These are phyloP conservation scores for Tyrophagus putrescentiae DNA, from an alignment of 1,140 invertebrate genomes.

Conservation along the genomic window DNA sequence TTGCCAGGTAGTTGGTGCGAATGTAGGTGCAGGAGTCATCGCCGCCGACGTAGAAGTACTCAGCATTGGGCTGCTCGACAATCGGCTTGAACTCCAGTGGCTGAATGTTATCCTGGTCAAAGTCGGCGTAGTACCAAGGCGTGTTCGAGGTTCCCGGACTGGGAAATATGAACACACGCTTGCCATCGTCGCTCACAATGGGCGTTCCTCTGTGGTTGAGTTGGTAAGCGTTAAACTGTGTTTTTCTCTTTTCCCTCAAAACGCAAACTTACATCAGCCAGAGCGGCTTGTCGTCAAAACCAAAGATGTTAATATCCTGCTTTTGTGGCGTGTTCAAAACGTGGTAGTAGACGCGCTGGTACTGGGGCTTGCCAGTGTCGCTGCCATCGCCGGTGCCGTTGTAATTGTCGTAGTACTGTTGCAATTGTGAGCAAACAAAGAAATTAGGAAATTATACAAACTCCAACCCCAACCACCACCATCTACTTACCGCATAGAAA, in stretches of 20 bases:
- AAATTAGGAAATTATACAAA: slow-evolving; percentile 17
- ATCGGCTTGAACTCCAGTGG: slow-evolving; percentile 53
- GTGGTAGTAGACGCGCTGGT: slow-evolving; percentile 92
- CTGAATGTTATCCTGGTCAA: neutral
- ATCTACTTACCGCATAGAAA: slow-evolving; percentile 50
- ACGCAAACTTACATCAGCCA: slow-evolving; percentile 42
- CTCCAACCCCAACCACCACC: slow-evolving; percentile 28
- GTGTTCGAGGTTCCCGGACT: slow-evolving; percentile 74
- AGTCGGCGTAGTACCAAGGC: slow-evolving; percentile 62
- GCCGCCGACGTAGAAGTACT: slow-evolving; percentile 90
- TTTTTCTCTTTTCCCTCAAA: neutral
- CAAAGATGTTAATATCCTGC: slow-evolving; percentile 71
- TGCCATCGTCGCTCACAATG: slow-evolving; percentile 57
- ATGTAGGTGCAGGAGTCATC: slow-evolving; percentile 65
- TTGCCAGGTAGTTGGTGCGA: slow-evolving; percentile 85
- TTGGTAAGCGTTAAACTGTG: neutral
- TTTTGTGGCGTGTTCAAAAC: slow-evolving; percentile 64
- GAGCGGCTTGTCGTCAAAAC: slow-evolving; percentile 79
- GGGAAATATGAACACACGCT: slow-evolving; percentile 63
- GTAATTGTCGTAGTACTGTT: slow-evolving; percentile 52
- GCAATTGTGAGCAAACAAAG: slow-evolving; percentile 21
- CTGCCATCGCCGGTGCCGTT: slow-evolving; percentile 68
- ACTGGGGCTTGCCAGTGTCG: slow-evolving; percentile 64
- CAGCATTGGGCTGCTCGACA: slow-evolving; percentile 76
- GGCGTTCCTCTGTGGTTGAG: slow-evolving; percentile 39